Evolutionary conservation across 2,113 vertebrate genomes (phyloP), one percentile per base, ranked within the genome.

Genomic region (Arvicanthis niloticus): DNA sequence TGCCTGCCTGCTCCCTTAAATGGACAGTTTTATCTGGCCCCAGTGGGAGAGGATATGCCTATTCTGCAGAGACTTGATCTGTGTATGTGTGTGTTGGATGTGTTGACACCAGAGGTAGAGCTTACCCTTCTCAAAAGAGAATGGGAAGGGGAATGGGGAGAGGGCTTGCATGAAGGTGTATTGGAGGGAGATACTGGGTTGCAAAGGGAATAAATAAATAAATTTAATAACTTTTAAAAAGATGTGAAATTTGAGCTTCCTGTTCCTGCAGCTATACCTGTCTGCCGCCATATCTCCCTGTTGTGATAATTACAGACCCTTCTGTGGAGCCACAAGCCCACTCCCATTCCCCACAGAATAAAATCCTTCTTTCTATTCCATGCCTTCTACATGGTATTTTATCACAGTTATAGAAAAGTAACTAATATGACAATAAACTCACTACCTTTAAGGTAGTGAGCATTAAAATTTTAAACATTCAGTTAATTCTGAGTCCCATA

Each of bases 381-480:
- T 82, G 22, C 80, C 31, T 17, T 62, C 5, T 42, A 42, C 13
- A 45, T 75, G 21, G 22, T 29, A 15, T 62, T 84, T 84, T 62
- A 9, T 84, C 56, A 62, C 37, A 42, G 58, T 17, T 72, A n/a
- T 68, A 62, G 13, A 26, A 42, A 29, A 82, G 21, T 42, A 42
- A 7, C 56, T 17, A 84, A 84, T 62, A 29, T 40, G 13, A 17
- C 17, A 86, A 24, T 48, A 88, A 93, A 56, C 3, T 89, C 70
- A 68, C n/a, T 37, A 65, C 86, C 72, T 51, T 89, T 65, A 96
- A 86, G 86, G 82, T 77, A 95, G 22, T 70, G 87, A 37, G 58
- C 48, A 45, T 12, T 53, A 70, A 92, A 92, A 75, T 86, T 34
- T 82, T 78, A 68, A 96, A 91, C 87, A 10, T 40, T 34, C 76